These are phyloP conservation scores for Sebastes cheni DNA, from an alignment of 2,797 vertebrate species.

Conservation along the genomic window DNA sequence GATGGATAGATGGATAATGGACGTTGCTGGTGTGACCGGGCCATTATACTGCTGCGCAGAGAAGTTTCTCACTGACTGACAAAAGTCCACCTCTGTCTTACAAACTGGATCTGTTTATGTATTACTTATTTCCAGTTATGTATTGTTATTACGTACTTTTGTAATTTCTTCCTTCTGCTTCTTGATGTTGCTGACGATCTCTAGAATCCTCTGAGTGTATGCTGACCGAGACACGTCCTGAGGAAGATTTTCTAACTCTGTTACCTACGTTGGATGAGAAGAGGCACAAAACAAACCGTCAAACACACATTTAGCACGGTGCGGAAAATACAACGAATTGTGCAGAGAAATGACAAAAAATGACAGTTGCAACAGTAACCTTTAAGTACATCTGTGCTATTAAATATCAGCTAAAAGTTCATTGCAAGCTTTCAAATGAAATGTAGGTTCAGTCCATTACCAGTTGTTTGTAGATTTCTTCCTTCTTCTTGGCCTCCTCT, in stretches of 20 bases:
- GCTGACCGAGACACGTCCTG: slow-evolving; percentile 88
- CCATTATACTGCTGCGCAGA: background rate
- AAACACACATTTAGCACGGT: background rate
- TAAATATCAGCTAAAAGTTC: background rate
- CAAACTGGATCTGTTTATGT: background rate
- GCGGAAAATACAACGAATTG: background rate
- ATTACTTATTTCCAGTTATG: background rate
- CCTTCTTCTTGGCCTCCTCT: slow-evolving; percentile 90
- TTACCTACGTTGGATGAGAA: slow-evolving; percentile 72
- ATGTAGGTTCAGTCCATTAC: slow-evolving; percentile 62
- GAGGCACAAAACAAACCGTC: background rate
- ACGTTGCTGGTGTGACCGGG: background rate
- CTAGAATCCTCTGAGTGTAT: slow-evolving; percentile 92
- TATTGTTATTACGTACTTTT: slow-evolving; percentile 80
- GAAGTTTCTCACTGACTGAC: background rate
- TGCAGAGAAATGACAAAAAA: background rate
- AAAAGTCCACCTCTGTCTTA: background rate
- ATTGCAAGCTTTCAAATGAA: background rate
- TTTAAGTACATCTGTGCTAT: background rate
- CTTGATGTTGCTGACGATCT: slow-evolving; percentile 93
- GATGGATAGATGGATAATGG: too few relatives aligned
- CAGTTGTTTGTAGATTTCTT: slow-evolving; percentile 88
- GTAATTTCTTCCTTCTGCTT: slow-evolving; percentile 96
- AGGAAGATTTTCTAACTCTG: slow-evolving; percentile 88
- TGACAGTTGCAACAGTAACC: background rate